phyloP scores from a whole-genome alignment of 2,888 invertebrate species.

The Sarcophaga rosellei region DNA sequence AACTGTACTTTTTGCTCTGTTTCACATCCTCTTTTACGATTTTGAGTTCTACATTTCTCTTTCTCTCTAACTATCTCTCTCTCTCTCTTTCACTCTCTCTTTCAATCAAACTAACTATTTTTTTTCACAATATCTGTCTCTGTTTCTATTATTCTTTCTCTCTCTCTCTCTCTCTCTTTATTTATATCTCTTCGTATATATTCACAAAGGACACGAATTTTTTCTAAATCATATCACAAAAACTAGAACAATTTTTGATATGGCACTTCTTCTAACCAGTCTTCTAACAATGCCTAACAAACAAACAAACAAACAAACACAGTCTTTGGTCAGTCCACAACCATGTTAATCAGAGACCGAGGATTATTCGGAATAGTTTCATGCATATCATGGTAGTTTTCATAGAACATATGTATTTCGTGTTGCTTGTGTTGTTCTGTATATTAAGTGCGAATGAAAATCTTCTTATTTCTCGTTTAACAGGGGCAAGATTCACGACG shows the following conservation, averaged over 20 bases:
- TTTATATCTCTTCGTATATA: neutral
- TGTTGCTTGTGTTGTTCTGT: neutral
- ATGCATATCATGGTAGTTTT: conserved; percentile 56
- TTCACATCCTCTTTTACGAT: conserved; percentile 16
- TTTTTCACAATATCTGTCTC: conserved; percentile 28
- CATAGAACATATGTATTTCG: conserved; percentile 9
- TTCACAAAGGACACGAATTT: conserved; percentile 51
- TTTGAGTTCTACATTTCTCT: neutral
- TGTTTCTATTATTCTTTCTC: neutral
- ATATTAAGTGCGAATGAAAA: neutral
- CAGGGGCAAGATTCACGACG: conserved; percentile 83
- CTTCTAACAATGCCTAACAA: conserved; percentile 31
- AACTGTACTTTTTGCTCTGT: neutral
- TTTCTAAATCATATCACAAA: conserved; percentile 30
- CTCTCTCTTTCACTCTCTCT: conserved; percentile 17
- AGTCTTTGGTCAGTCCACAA: conserved; percentile 40
- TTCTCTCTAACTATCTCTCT: conserved; percentile 14
- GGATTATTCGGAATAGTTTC: conserved; percentile 50
- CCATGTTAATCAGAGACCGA: conserved; percentile 49
- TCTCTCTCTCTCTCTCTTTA: conserved; percentile 34
- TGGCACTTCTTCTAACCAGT: conserved; percentile 31
- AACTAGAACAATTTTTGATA: conserved; percentile 37
- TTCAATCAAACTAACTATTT: conserved; percentile 36
- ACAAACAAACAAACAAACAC: conserved; percentile 18
- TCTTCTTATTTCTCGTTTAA: neutral